Evolutionary conservation across 2,113 vertebrate species (phyloP), one percentile per base, ranked within the genome.

Genomic region (Salvator merianae): DNA sequence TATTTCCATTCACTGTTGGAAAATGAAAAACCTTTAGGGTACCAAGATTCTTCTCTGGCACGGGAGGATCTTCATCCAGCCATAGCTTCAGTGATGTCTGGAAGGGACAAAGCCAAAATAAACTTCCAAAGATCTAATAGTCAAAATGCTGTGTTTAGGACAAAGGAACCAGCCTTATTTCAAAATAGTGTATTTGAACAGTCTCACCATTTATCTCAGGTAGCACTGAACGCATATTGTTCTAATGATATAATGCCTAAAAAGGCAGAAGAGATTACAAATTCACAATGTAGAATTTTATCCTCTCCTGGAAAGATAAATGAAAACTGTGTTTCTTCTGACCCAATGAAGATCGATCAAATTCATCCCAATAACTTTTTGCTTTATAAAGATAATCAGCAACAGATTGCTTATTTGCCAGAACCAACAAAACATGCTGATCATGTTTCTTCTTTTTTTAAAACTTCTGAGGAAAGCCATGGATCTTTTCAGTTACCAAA

Each of bases 371-470:
- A 91, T 84, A 95, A 93, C 86, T 94, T 94, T 94, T 87, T 96
- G 66, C 94, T 93, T 91, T 95, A 93, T 93, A 96, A 94, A 90
- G 96, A 96, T 79, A 94, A 85, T 89, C 95, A 95, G 38, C 95
- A 95, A 77, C 95, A 95, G 85, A 83, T 90, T 62, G 86, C 94
- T 85, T 90, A 91, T 80, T 87, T 93, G 87, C 90, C 93, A 75
- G 95, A 97, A 74, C 89, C 89, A 50, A 88, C 93, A 83, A 96
- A 96, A 85, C 93, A 88, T 90, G 86, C 91, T 90, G 95, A 96
- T 87, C 88, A 88, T 82, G 94, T 86, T 92, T 92, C 94, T 90
- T 88, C 94, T 80, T 6, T 93, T 91, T 91, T 89, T 81, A 89
- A 92, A 88, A 82, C 93, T 74, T 93, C 93, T 82, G 95, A 96